Evolutionary conservation across 2,113 vertebrate genomes (phyloP).

Genomic region (Psophia crepitans): DNA sequence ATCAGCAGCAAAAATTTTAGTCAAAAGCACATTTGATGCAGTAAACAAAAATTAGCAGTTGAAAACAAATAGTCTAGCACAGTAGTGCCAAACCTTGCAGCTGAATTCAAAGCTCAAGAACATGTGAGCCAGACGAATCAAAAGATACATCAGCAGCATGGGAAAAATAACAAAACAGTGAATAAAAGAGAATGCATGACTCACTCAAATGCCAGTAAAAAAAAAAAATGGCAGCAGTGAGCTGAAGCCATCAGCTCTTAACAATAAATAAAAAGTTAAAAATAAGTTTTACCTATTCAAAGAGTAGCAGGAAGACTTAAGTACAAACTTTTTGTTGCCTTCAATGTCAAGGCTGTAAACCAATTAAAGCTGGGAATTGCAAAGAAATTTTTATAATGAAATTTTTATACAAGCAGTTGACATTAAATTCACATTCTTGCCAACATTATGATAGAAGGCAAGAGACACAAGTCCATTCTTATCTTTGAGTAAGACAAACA

Average conservation of each 20-base stretch:
- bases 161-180: neutral
- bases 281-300: neutral
- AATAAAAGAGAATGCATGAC: neutral
- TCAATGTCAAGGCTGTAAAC: neutral
- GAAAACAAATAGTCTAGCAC: neutral
- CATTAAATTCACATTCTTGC: neutral
- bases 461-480: neutral
- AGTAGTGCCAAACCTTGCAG: neutral
- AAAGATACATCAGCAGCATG: neutral
- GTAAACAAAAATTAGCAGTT: neutral
- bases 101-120: neutral
- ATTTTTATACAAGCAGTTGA: neutral
- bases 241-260: neutral
- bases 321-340: neutral
- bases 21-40: neutral
- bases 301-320: neutral
- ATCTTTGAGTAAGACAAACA: neutral
- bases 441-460: neutral
- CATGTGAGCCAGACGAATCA: neutral
- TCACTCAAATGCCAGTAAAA: neutral
- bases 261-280: slow-evolving; percentile 24
- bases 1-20: neutral
- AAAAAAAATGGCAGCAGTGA: neutral
- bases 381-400: neutral
- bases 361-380: neutral